Conservation (phyloP, 2,113 vertebrate species). For the Proteles cristata region DNA sequence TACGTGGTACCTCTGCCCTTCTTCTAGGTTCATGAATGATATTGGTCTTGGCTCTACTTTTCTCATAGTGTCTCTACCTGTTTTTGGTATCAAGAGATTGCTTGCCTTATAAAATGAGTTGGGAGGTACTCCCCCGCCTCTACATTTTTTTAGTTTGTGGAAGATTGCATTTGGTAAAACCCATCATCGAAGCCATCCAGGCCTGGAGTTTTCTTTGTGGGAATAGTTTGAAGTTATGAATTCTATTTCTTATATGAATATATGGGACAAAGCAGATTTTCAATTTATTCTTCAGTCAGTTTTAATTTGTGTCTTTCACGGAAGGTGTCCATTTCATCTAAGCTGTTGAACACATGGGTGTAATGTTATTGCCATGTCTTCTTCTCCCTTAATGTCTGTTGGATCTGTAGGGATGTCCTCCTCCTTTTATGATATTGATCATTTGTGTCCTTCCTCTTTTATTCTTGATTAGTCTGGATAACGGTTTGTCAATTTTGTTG, state of each 20-base stretch:
- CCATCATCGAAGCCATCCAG: neutral
- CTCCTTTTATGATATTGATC: neutral
- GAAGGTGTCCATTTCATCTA: neutral
- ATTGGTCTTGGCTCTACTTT: neutral
- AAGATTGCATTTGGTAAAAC: neutral
- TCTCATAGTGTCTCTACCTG: neutral
- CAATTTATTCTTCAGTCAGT: neutral
- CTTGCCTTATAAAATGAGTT: neutral
- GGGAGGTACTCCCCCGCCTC: neutral
- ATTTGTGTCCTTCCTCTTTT: neutral
- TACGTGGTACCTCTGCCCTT: neutral
- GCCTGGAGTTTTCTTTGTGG: neutral
- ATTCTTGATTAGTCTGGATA: neutral
- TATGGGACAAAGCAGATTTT: neutral
- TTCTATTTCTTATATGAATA: conserved; percentile 27
- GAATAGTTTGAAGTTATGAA: conserved; percentile 1
- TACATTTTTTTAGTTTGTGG: neutral
- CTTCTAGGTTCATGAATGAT: neutral
- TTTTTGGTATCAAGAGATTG: neutral
- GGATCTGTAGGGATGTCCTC: neutral
- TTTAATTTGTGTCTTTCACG: conserved; percentile 11
- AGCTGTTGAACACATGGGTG: neutral
- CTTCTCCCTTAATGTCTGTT: neutral
- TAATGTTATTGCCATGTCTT: neutral
- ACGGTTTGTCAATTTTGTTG: neutral